Evolutionary conservation across 2,888 invertebrate species (phyloP).

Genomic region (Athripsodes cinereus): DNA sequence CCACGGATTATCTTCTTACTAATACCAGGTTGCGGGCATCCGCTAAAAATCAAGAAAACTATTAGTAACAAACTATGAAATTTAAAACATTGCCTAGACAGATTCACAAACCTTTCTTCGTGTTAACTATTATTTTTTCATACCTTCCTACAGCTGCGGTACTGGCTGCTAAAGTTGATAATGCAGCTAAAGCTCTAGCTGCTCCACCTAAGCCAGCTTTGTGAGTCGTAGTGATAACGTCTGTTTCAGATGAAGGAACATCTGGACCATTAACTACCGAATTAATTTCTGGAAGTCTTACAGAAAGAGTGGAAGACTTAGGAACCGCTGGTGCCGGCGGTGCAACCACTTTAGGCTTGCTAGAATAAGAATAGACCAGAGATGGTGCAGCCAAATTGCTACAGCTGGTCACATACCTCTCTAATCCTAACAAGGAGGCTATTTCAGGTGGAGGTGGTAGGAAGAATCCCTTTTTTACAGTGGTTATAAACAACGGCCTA

Average conservation of each 20-base stretch:
- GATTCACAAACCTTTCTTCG: background rate
- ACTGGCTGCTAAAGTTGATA: constrained; percentile 18
- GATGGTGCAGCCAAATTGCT: constrained; percentile 36
- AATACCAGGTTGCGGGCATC: background rate
- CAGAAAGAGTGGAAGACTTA: constrained; percentile 9
- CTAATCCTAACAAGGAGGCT: constrained; percentile 57
- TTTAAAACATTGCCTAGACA: background rate
- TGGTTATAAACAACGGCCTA: constrained; percentile 68
- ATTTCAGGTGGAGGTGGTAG: constrained; percentile 70
- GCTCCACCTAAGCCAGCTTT: constrained; percentile 30
- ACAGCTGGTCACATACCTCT: constrained; percentile 38
- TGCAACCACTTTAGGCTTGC: constrained; percentile 49
- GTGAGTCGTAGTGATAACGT: constrained; percentile 15
- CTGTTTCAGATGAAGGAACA: background rate
- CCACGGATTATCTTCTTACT: background rate
- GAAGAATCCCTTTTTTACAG: constrained; percentile 74
- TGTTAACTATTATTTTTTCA: background rate
- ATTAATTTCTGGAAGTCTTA: background rate
- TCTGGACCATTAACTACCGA: background rate
- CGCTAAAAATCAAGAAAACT: no score
- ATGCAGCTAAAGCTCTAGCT: constrained; percentile 22
- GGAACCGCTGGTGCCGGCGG: constrained; percentile 19
- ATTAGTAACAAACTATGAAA: no score
- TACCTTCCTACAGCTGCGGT: constrained; percentile 16
- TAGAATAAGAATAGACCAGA: constrained; percentile 60